Evolutionary conservation across 2,888 invertebrate species (phyloP), one percentile per base, ranked within the genome.

Genomic region (Lochmaea crataegi): DNA sequence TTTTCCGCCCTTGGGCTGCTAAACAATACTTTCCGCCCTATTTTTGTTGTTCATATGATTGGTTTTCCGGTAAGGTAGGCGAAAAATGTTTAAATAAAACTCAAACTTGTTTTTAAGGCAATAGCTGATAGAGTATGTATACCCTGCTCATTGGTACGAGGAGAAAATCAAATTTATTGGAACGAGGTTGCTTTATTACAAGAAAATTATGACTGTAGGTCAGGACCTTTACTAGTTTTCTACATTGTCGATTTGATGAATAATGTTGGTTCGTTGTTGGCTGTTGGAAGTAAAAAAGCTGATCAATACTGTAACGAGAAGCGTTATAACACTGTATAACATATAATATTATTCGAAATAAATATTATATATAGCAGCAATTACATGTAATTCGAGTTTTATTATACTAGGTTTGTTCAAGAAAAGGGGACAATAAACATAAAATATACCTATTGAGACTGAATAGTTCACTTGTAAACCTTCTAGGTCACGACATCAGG

Each of bases 111-210:
- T 61, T 90, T 89, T 80, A 84, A 84, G 78, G 88, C 88, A 1
- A 81, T 90, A n/a, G 89, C 89, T 1, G 90, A 90, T 77, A 84
- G 85, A 75, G 84, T 89, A 70, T 85, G 85, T 14, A 83, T 90
- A 41, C 89, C 89, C 0, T 85, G 87, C 48, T 86, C 88, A 4
- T 80, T 90, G 22, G 86, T 87, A 4, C 85, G 87, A 53, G 82
- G 83, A n/a, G 77, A 63, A 18, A 77, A 76, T 58, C 78, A 76
- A 22, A 66, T 84, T n/a, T 86, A 85, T 78, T 86, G 85, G 85
- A 87, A 87, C 74, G 86, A 86, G 80, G 82, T 87, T 12, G 82
- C 83, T n/a, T 57, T 79, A 38, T 75, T 79, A 38, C 76, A 76
- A 45, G 53, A 53, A 18, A 41, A 68, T 18, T 53, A 61, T n/a